Percentiles rank a stretch among this genome's conserved stretches.
Conservation (phyloP, 2,888 invertebrate species). For the Dusona sp. region DNA sequence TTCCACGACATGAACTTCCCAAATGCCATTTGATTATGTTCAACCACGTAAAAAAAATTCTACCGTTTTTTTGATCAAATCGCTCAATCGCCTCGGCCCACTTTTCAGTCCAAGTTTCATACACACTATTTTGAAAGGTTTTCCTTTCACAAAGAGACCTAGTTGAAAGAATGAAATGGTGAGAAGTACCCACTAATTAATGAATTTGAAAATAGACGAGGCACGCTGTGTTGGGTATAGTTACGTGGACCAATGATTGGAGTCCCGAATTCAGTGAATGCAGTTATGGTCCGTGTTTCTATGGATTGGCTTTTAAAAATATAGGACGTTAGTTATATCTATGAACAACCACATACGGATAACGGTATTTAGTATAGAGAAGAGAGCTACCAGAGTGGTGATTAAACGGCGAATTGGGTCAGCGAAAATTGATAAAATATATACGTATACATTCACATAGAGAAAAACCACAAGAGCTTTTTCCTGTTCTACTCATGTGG, state of each 20-base stretch:
- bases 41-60: conserved; percentile 21
- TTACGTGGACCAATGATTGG: neutral
- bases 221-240: neutral
- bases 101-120: neutral
- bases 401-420: conserved; percentile 39
- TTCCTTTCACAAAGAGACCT: too few relatives aligned
- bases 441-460: neutral
- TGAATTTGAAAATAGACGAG: neutral
- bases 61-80: neutral
- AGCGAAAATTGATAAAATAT: conserved; percentile 43
- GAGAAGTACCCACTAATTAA: neutral
- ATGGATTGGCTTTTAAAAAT: conserved; percentile 2
- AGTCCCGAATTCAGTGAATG: conserved; percentile 1
- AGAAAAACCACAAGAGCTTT: neutral
- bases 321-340: conserved; percentile 18
- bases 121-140: neutral
- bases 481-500: neutral
- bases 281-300: neutral
- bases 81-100: neutral
- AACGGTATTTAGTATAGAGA: conserved; percentile 16
- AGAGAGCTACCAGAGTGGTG: conserved; percentile 8
- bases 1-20: conserved; percentile 57
- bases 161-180: neutral
- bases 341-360: conserved; percentile 30
- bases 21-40: conserved; percentile 33